Evolutionary conservation across 1,140 invertebrate genomes (phyloP).

Genomic region (Panagrolaimus sp.): DNA sequence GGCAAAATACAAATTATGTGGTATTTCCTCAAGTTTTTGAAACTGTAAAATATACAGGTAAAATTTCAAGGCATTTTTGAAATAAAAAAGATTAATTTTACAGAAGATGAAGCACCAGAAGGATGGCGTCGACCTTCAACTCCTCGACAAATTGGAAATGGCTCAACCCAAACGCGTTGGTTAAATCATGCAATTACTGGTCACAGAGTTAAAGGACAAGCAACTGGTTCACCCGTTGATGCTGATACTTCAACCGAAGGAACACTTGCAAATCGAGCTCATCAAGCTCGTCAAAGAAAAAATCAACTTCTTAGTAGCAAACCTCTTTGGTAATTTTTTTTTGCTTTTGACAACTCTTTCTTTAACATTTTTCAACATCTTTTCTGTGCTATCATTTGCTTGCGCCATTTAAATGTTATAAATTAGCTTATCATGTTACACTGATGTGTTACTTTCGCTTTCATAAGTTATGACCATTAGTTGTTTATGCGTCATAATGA

Average conservation of each 20-base stretch:
- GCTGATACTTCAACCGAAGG: conserved; percentile 39
- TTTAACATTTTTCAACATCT: too few relatives aligned
- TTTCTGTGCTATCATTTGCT: too few relatives aligned
- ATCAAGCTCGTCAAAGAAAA: conserved; percentile 43
- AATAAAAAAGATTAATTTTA: conserved; percentile 10
- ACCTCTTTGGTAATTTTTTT: conserved; percentile 61
- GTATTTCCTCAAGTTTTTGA: conserved; percentile 52
- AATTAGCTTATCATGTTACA: too few relatives aligned
- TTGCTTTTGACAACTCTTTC: too few relatives aligned
- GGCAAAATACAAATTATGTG: conserved; percentile 57
- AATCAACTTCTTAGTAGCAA: conserved; percentile 49
- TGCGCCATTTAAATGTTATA: too few relatives aligned
- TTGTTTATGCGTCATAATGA: too few relatives aligned
- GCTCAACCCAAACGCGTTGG: conserved; percentile 37
- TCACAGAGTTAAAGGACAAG: conserved; percentile 34
- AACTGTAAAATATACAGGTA: conserved; percentile 31
- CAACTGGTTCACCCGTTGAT: conserved; percentile 33
- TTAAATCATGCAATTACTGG: conserved; percentile 44
- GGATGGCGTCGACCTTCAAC: conserved; percentile 50
- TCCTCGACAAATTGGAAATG: conserved; percentile 40
- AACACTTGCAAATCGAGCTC: conserved; percentile 39
- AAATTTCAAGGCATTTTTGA: conserved; percentile 21
- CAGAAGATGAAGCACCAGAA: conserved; percentile 44
- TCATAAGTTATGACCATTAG: too few relatives aligned
- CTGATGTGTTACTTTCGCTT: too few relatives aligned